A percentile compares a stretch with the other conserved stretches of the same genome.
Evolutionary conservation across 2,797 vertebrate genomes (phyloP).

Genomic region (Alouatta caraya): DNA sequence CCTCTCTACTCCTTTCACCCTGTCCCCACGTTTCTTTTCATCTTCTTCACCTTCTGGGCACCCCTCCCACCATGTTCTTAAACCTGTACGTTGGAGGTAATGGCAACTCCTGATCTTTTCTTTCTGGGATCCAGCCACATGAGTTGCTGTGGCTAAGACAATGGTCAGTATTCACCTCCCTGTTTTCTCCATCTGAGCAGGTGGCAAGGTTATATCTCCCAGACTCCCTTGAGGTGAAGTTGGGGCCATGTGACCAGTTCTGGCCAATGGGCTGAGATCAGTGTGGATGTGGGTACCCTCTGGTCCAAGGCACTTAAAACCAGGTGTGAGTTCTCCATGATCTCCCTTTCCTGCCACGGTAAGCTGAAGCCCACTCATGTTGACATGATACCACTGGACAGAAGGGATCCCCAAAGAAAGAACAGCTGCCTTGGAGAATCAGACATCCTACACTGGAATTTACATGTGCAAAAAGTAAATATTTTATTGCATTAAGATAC

Average conservation of each 20-base stretch:
- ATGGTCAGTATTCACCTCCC: fast-evolving
- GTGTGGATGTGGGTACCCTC: fast-evolving
- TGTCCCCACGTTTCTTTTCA: neutral
- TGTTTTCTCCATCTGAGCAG: fast-evolving
- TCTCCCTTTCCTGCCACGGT: neutral
- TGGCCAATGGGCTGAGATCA: neutral
- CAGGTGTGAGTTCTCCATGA: too few relatives aligned
- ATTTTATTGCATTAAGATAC: neutral
- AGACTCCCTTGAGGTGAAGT: neutral
- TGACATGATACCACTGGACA: neutral
- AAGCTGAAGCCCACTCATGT: neutral
- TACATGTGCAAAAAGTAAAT: neutral
- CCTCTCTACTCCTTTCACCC: neutral
- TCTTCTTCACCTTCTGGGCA: neutral
- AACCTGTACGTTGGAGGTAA: neutral
- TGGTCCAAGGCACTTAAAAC: neutral
- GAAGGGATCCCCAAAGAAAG: neutral
- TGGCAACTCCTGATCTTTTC: neutral
- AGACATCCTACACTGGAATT: neutral
- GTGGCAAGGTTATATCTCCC: fast-evolving
- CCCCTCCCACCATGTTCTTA: neutral
- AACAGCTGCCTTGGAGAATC: neutral
- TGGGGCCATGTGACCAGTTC: neutral
- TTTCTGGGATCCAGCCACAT: neutral
- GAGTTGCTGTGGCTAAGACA: neutral